Percentiles rank a stretch among this genome's conserved stretches.
These are phyloP conservation scores for Lamprotornis superbus DNA, from an alignment of 2,113 vertebrate species.

Conservation along the genomic window DNA sequence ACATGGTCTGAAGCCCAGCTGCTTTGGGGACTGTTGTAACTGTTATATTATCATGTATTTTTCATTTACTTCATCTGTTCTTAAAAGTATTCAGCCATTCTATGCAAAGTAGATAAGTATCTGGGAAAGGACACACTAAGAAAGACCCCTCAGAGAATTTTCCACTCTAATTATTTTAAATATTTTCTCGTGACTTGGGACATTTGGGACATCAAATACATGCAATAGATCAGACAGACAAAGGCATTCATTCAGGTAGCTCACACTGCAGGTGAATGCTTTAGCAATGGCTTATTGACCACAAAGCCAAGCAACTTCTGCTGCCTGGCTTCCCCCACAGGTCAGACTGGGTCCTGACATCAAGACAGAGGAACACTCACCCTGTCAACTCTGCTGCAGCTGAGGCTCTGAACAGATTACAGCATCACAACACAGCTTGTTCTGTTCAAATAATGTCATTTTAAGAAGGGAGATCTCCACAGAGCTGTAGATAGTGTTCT, in stretches of 20 bases:
- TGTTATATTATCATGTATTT: neutral
- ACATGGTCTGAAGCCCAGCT: neutral
- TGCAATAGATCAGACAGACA: neutral
- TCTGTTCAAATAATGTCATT: neutral
- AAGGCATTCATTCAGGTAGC: neutral
- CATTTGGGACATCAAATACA: neutral
- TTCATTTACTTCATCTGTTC: neutral
- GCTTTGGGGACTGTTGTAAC: neutral
- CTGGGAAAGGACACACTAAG: neutral
- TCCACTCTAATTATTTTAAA: neutral
- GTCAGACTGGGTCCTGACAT: neutral
- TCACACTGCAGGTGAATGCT: neutral
- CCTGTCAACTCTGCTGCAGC: neutral
- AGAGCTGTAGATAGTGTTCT: neutral
- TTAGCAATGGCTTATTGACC: neutral
- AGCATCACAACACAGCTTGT: neutral
- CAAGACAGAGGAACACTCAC: neutral
- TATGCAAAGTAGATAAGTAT: neutral
- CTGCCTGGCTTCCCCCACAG: neutral
- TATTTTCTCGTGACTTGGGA: neutral
- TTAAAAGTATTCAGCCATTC: neutral
- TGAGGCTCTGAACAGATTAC: neutral
- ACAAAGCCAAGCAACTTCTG: neutral
- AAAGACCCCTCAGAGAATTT: neutral
- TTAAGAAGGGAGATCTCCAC: neutral